phyloP scores from a whole-genome alignment of 2,113 vertebrate genomes.

The Amphiprion ocellaris region DNA sequence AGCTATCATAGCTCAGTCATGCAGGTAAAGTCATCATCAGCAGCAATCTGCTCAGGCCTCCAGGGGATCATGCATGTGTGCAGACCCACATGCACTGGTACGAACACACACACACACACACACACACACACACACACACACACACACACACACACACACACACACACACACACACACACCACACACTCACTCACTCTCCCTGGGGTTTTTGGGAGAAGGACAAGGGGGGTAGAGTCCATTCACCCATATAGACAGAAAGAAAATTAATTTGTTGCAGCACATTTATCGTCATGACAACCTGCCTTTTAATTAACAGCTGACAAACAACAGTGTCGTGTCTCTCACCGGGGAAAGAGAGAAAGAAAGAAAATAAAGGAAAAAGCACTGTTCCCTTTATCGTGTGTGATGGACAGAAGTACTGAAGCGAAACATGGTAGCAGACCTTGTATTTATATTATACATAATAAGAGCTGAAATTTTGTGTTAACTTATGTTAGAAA shows the following conservation, averaged over 20 bases:
- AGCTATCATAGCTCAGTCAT: constrained; percentile 70
- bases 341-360: constrained; percentile 41
- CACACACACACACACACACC: not conserved
- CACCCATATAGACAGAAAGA: constrained; percentile 49
- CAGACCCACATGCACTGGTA: constrained; percentile 11
- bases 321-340: constrained; percentile 50
- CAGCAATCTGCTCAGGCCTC: constrained; percentile 68
- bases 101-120: constrained; percentile 9
- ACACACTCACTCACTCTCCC: constrained; percentile 8
- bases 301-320: constrained; percentile 77
- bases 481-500: no score
- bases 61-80: constrained; percentile 20
- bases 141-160: not conserved
- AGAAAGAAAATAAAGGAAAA: constrained; percentile 11
- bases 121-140: constrained; percentile 6
- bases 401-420: constrained; percentile 8
- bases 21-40: constrained; percentile 77
- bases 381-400: not conserved
- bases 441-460: not conserved
- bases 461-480: not conserved
- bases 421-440: not conserved
- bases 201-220: constrained; percentile 37
- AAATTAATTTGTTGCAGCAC: constrained; percentile 77
- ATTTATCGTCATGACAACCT: constrained; percentile 77
- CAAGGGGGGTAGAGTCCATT: constrained; percentile 45